Base-by-base conservation (phyloP, 2,797 vertebrate species). In the Perdix hodgsoniae region DNA sequence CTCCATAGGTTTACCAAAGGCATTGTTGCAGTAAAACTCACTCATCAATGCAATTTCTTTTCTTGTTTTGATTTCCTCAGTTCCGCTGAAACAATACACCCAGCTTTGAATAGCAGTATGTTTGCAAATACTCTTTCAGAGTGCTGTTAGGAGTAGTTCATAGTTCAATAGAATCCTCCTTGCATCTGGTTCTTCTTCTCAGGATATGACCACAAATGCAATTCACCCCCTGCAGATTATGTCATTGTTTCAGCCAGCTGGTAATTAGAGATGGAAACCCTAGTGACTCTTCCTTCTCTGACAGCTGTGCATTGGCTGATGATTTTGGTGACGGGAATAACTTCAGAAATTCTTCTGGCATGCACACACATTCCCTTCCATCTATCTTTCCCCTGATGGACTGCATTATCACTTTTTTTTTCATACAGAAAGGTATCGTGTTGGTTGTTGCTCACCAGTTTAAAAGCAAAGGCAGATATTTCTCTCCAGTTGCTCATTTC, bases 91-190 rank as follows among this genome's bases (percentile, higher is more conserved):
- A 84, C 14, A 90, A 40, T 45, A 21, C 0, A 0, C 57, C 56
- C 16, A 76, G 21, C 64, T 95, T 90, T 90, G 82, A 93, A 79
- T 5, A 61, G 18, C 37, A 56, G 9, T 22, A 35, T 73, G 75
- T 91, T 93, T 92, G 87, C 86, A 92, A 95, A 95, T 42, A 84
- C 5, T 82, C 59, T n/a, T 66, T 71, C 33, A 64, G 67, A 76
- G 13, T 65, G 26, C 18, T 82, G 12, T 40, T 71, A 24, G 5
- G 44, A 88, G 73, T 84, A 64, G 65, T 84, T 83, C 86, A 70
- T 18, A 67, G 64, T 72, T 93, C 83, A 79, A 13, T 45, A 67
- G 65, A 66, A 75, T 64, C 66, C 26, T 77, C 65, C 16, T 42
- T 67, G 52, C 71, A 76, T 86, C 87, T 5, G 6, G n/a, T 74